phyloP scores from a whole-genome alignment of 2,888 invertebrate species.

The Dolichopus griseipennis region DNA sequence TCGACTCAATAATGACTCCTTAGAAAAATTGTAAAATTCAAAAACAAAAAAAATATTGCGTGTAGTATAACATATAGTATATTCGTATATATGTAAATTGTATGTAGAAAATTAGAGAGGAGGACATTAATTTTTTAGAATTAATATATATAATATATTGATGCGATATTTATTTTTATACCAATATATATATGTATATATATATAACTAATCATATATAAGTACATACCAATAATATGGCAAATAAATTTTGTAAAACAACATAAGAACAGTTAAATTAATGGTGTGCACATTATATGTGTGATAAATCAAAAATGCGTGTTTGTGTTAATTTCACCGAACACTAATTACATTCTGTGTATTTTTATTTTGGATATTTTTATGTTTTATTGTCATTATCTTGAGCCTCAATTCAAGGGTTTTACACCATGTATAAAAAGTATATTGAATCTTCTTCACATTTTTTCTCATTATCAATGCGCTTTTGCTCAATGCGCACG shows the following conservation, averaged over 20 bases:
- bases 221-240: not conserved
- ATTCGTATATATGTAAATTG: not conserved
- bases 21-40: not conserved
- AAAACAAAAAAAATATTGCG: too few relatives aligned
- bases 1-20: not conserved
- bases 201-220: not conserved
- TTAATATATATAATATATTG: not conserved
- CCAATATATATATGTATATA: not conserved
- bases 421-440: too few relatives aligned
- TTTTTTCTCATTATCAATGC: too few relatives aligned
- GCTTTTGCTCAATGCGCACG: too few relatives aligned
- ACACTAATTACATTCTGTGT: not conserved
- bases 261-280: not conserved
- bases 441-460: too few relatives aligned
- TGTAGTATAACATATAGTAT: too few relatives aligned
- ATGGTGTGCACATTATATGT: not conserved
- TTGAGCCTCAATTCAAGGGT: too few relatives aligned
- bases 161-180: not conserved
- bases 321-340: not conserved
- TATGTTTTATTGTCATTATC: too few relatives aligned
- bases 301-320: conserved; percentile 1
- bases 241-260: not conserved
- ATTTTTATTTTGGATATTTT: too few relatives aligned
- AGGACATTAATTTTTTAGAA: not conserved
- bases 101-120: not conserved